Percentiles rank a stretch among this genome's conserved stretches.
Conservation (phyloP, 1,140 invertebrate species). For the Archegozetes longisetosus region DNA sequence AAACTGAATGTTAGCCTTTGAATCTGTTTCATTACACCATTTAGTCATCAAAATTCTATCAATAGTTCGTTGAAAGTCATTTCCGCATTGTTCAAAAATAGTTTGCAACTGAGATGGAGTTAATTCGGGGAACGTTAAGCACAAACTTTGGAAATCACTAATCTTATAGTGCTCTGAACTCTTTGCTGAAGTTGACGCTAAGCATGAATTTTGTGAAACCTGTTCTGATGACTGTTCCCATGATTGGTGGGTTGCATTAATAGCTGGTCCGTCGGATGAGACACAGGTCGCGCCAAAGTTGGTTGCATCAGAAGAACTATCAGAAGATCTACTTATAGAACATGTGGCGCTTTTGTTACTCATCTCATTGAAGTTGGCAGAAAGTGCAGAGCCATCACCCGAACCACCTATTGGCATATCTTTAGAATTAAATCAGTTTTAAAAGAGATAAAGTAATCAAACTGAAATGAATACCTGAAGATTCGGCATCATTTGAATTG, state of each 20-base stretch:
- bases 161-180: slow-evolving; percentile 1
- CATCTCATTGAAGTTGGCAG: neutral
- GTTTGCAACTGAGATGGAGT: slow-evolving; percentile 4
- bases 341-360: neutral
- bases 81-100: slow-evolving; percentile 9
- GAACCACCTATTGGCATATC: neutral
- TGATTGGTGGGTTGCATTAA: no score
- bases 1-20: neutral
- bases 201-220: no score
- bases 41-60: slow-evolving; percentile 6
- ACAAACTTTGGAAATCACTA: slow-evolving; percentile 6
- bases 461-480: neutral
- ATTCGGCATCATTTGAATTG: neutral
- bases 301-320: neutral
- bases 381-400: neutral
- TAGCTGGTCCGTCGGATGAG: neutral
- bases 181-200: neutral
- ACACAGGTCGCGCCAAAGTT: neutral
- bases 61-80: slow-evolving; percentile 7
- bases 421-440: neutral
- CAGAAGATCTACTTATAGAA: neutral
- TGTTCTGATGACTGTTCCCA: no score
- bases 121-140: slow-evolving; percentile 3
- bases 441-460: neutral
- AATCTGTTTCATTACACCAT: neutral